Percentiles rank a stretch among this genome's conserved stretches.
phyloP scores from a whole-genome alignment of 2,797 vertebrate species.

The Diceros bicornis region DNA sequence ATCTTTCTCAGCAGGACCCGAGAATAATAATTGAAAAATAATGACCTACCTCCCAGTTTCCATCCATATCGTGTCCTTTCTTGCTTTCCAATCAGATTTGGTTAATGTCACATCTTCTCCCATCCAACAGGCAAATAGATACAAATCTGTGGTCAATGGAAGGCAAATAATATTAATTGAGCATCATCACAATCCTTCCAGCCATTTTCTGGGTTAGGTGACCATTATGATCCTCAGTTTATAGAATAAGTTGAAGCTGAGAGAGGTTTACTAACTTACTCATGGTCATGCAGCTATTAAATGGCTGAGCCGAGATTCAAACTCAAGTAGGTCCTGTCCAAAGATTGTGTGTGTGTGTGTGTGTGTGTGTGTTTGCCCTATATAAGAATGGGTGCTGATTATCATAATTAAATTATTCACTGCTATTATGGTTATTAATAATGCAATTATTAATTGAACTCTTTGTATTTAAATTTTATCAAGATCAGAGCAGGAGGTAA shows the following conservation, averaged over 20 bases:
- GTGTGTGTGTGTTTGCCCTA: background rate
- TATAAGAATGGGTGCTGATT: background rate
- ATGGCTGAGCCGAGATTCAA: background rate
- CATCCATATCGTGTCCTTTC: background rate
- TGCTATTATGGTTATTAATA: too few relatives aligned
- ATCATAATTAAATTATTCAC: too few relatives aligned
- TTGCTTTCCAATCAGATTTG: background rate
- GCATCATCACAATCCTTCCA: background rate
- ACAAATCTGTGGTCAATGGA: too few relatives aligned
- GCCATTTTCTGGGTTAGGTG: background rate
- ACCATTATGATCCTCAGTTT: rapidly evolving
- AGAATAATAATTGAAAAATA: background rate
- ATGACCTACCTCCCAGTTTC: too few relatives aligned
- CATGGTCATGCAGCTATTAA: background rate
- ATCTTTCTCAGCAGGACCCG: background rate
- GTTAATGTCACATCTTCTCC: background rate
- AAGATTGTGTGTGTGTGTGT: background rate
- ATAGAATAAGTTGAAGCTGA: background rate
- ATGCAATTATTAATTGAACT: background rate
- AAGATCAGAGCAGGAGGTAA: background rate
- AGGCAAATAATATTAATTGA: background rate
- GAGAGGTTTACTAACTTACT: background rate
- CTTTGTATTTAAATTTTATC: background rate
- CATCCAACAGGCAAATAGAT: background rate
- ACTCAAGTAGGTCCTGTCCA: background rate